Evolutionary conservation across 2,113 vertebrate species (phyloP), one percentile per base, ranked within the genome.

Genomic region (Myxocyprinus asiaticus): DNA sequence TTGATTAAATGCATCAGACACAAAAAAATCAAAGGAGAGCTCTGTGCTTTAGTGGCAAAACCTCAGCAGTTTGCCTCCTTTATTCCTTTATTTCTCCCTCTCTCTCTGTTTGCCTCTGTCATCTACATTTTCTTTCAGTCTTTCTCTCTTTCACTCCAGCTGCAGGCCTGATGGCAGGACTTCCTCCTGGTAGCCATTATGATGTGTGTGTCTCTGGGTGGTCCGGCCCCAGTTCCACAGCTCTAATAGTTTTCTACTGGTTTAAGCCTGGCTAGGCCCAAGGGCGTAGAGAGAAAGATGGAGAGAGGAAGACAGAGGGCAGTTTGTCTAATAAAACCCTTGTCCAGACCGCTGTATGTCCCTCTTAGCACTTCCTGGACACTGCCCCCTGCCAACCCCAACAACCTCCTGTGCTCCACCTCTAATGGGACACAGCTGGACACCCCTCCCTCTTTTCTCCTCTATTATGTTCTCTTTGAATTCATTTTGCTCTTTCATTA

Each of bases 341-440:
- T 94, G 96, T 91, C 88, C 90, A 84, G 90, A 88, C 89, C 85
- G 76, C 73, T 78, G 77, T 77, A 79, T 88, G 90, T 89, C 86
- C 90, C 92, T 92, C 90, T 87, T 88, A 91, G 91, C 91, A 91
- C 88, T 92, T 92, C 92, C 96, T 97, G 94, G 91, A 92, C 91
- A 92, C 94, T 96, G 95, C 96, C 95, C 95, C 95, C 94, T 95
- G 90, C 92, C 92, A 91, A 93, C 82, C 79, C 94, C 92, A 89
- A 90, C 91, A 76, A 93, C 92, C 94, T 94, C 95, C 96, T 96
- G 96, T 95, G 96, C 95, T 94, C 95, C 92, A 87, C 76, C 89
- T 91, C 92, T 98, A 99, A 99, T 98, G 92, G 94, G 94, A 95
- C 95, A 94, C 97, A 99, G 96, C 97, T 99, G 97, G 97, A 95